These are phyloP conservation scores for Aethina tumida DNA, from an alignment of 1,140 invertebrate genomes.

Conservation along the genomic window DNA sequence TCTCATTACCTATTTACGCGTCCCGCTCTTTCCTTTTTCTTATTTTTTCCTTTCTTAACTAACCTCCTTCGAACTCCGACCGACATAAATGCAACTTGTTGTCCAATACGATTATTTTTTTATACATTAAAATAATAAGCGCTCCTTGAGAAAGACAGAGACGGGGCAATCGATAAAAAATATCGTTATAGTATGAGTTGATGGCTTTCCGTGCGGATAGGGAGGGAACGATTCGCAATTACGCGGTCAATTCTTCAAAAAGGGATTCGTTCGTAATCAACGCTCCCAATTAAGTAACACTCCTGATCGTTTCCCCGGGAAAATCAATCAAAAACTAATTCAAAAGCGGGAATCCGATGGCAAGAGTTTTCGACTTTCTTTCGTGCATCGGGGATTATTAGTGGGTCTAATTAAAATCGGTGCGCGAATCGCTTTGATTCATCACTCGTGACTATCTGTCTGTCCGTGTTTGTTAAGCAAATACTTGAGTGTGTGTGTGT, in stretches of 20 bases:
- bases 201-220: too few relatives aligned
- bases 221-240: too few relatives aligned
- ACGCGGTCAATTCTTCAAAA: too few relatives aligned
- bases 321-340: constrained; percentile 38
- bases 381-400: constrained; percentile 8
- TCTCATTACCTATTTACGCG: constrained; percentile 32
- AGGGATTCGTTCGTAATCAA: constrained; percentile 32
- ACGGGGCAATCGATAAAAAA: too few relatives aligned
- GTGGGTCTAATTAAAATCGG: constrained; percentile 1
- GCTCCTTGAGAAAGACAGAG: too few relatives aligned
- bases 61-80: too few relatives aligned
- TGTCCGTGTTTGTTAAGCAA: background rate
- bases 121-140: too few relatives aligned
- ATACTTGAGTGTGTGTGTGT: background rate
- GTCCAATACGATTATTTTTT: too few relatives aligned
- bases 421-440: background rate
- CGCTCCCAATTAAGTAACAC: constrained; percentile 35
- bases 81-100: too few relatives aligned
- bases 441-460: background rate
- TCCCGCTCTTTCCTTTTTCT: too few relatives aligned
- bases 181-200: too few relatives aligned
- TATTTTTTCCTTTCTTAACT: too few relatives aligned
- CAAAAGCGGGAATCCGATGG: constrained; percentile 28
- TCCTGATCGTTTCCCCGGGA: constrained; percentile 30
- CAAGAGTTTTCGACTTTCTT: constrained; percentile 12